Conservation (phyloP, 2,797 vertebrate genomes). For the Hoplostethus mediterraneus region DNA sequence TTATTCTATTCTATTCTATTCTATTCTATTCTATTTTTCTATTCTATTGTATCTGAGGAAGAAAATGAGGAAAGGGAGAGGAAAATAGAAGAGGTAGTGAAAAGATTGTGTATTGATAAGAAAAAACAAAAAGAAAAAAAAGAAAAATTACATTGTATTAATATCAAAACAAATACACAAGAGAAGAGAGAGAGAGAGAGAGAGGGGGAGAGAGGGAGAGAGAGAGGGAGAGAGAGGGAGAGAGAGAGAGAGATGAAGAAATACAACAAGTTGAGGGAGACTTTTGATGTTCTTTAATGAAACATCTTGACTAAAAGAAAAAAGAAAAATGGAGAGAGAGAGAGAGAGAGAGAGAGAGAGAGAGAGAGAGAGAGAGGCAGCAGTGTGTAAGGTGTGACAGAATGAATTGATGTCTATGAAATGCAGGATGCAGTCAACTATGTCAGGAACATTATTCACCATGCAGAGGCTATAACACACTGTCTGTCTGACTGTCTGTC, state of each 20-base stretch:
- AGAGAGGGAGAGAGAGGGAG: neutral
- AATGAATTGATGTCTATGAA: conserved; percentile 62
- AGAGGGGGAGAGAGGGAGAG: neutral
- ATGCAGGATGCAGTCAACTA: conserved; percentile 61
- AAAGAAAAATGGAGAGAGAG: neutral
- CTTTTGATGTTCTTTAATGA: too few species aligned
- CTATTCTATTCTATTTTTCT: neutral
- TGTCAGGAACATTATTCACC: conserved; percentile 69
- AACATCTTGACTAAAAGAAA: too few species aligned
- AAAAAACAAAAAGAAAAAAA: too few species aligned
- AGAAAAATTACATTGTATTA: too few species aligned
- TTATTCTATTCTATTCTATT: neutral
- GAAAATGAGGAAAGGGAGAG: too few species aligned
- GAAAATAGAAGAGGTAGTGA: too few species aligned
- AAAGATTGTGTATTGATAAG: too few species aligned
- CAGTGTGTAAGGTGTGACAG: conserved; percentile 43
- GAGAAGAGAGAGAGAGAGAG: neutral
- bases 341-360: neutral
- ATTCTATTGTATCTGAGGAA: neutral
- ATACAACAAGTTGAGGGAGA: neutral
- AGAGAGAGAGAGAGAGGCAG: neutral
- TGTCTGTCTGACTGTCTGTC: conserved; percentile 62
- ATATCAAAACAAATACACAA: too few species aligned
- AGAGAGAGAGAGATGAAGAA: neutral
- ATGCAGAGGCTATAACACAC: conserved; percentile 40